Evolutionary conservation across 2,888 invertebrate species (phyloP).

Genomic region (Rosalia funebris): DNA sequence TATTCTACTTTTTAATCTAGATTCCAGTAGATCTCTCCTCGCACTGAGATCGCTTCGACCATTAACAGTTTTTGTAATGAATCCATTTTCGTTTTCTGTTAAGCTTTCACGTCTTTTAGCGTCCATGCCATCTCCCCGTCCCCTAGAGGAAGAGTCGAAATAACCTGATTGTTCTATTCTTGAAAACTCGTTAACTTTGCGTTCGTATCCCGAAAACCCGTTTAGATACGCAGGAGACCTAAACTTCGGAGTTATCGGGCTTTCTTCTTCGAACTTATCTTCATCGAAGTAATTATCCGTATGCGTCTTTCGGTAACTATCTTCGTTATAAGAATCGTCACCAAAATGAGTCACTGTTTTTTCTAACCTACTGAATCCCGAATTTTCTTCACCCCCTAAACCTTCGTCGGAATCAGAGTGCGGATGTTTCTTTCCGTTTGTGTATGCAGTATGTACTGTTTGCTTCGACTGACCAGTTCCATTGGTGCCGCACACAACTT

Average conservation of each 20-base stretch:
- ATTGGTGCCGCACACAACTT: slow-evolving; percentile 70
- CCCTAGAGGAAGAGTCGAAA: slow-evolving; percentile 67
- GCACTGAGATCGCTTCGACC: slow-evolving; percentile 73
- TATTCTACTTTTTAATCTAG: slow-evolving; percentile 73
- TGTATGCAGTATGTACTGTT: slow-evolving; percentile 68
- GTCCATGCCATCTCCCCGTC: slow-evolving; percentile 75
- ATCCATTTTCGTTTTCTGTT: slow-evolving; percentile 56
- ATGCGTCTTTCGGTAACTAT: slow-evolving; percentile 54
- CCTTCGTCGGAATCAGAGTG: slow-evolving; percentile 84
- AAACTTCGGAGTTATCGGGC: slow-evolving; percentile 71
- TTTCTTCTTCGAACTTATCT: slow-evolving; percentile 65
- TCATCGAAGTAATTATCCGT: slow-evolving; percentile 65
- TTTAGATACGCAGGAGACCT: slow-evolving; percentile 66
- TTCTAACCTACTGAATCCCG: slow-evolving; percentile 56
- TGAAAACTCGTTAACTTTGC: slow-evolving; percentile 58
- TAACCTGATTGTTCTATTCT: slow-evolving; percentile 60
- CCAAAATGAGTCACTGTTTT: slow-evolving; percentile 62
- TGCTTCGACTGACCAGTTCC: slow-evolving; percentile 59
- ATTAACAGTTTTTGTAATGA: slow-evolving; percentile 46
- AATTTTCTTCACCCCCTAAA: slow-evolving; percentile 75
- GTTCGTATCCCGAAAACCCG: slow-evolving; percentile 67
- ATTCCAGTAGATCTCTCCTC: slow-evolving; percentile 79
- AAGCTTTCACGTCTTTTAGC: slow-evolving; percentile 68
- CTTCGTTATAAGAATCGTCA: slow-evolving; percentile 51
- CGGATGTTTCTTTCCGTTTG: slow-evolving; percentile 63